Conservation (phyloP, 2,888 invertebrate genomes). For the Eumerus sabulonum region DNA sequence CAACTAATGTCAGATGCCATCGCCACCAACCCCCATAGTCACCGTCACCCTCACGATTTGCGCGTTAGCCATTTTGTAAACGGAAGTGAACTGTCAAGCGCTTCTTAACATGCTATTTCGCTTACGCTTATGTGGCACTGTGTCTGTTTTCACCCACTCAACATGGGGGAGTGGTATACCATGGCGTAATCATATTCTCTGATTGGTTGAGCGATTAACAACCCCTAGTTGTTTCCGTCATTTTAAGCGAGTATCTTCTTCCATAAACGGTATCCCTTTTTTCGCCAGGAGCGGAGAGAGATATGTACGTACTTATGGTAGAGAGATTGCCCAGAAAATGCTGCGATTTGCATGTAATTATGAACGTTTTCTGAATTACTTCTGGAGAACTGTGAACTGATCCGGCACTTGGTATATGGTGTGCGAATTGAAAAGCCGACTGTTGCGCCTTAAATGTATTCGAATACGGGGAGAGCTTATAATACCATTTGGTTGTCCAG, state of each 20-base stretch:
- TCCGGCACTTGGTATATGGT: background rate
- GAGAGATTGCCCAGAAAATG: constrained; percentile 21
- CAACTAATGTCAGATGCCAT: constrained; percentile 36
- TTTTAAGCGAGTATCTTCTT: constrained; percentile 26
- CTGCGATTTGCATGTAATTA: constrained; percentile 14
- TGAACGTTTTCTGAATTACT: constrained; percentile 1
- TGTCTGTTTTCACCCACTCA: constrained; percentile 23
- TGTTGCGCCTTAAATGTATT: constrained; percentile 33
- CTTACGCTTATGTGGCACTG: constrained; percentile 40
- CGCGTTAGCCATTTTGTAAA: constrained; percentile 65
- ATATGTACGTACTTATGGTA: constrained; percentile 32
- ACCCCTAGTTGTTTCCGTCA: constrained; percentile 70
- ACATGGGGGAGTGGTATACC: constrained; percentile 61
- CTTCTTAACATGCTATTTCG: constrained; percentile 26
- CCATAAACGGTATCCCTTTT: constrained; percentile 45
- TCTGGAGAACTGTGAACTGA: background rate
- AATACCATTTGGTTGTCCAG: constrained; percentile 17
- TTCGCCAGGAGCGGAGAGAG: background rate
- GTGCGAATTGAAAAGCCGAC: constrained; percentile 15
- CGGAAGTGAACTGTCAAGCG: constrained; percentile 27
- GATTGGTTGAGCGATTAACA: constrained; percentile 71
- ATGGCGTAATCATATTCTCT: constrained; percentile 48
- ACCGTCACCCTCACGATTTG: constrained; percentile 35
- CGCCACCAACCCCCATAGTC: constrained; percentile 14
- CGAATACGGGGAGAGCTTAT: constrained; percentile 15